Conservation (phyloP, 2,797 vertebrate genomes). For the Chlorospingus flavigularis region DNA sequence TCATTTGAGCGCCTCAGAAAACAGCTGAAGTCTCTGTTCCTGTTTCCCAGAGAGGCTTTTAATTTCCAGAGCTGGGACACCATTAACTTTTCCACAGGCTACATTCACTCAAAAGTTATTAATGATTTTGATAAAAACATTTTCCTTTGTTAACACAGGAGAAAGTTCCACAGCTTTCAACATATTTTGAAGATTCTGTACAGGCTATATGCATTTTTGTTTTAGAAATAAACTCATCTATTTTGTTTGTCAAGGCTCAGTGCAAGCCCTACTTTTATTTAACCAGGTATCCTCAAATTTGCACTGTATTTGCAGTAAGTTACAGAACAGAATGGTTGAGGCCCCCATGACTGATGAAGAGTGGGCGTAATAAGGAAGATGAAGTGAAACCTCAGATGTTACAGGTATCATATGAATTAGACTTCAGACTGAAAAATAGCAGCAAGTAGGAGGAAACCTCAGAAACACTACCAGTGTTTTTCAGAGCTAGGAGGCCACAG, state of each 20-base stretch:
- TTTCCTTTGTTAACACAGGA: background rate
- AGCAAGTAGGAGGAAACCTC: background rate
- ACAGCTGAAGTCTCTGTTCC: background rate
- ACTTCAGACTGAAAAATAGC: background rate
- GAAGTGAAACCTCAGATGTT: background rate
- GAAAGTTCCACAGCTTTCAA: background rate
- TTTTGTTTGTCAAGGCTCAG: background rate
- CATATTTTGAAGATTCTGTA: background rate
- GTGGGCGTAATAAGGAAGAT: background rate
- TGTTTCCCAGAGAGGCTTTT: background rate
- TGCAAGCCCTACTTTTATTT: background rate
- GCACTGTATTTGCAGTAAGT: background rate
- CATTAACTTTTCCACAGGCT: background rate
- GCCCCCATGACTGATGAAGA: background rate
- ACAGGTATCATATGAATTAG: background rate
- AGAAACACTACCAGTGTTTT: background rate
- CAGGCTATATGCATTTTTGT: background rate
- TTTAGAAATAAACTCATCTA: background rate
- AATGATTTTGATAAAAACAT: background rate
- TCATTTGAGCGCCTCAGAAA: background rate
- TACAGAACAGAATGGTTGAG: background rate
- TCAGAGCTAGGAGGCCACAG: background rate
- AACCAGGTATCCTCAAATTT: background rate
- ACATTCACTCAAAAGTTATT: background rate
- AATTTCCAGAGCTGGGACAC: background rate